phyloP scores from a whole-genome alignment of 2,113 vertebrate genomes.

The Oenanthe oenanthe region DNA sequence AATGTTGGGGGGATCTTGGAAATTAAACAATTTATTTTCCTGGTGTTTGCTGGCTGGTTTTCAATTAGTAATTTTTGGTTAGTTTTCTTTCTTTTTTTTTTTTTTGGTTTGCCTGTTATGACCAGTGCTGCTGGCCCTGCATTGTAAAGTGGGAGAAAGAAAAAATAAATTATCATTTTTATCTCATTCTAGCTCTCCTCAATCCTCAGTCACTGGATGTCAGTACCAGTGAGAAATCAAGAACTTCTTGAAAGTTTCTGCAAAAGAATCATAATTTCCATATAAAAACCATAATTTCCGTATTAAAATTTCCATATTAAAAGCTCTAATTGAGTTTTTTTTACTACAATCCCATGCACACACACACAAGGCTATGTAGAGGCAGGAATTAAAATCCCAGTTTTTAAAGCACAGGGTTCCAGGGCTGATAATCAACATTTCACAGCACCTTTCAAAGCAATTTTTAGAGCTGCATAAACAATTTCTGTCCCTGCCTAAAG shows the following conservation, averaged over 20 bases:
- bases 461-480: background rate
- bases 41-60: background rate
- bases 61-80: background rate
- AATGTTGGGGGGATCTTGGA: background rate
- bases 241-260: background rate
- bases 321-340: background rate
- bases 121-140: background rate
- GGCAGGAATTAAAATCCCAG: background rate
- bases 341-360: too few species aligned
- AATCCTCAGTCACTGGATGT: background rate
- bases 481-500: background rate
- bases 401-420: background rate
- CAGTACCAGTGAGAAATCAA: background rate
- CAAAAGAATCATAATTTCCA: background rate
- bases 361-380: background rate
- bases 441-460: background rate
- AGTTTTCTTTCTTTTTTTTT: fast-evolving
- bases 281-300: background rate
- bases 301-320: background rate
- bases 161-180: background rate
- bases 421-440: background rate
- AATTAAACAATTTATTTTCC: background rate
- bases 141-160: fast-evolving
- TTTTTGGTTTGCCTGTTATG: background rate
- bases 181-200: background rate